phyloP scores from a whole-genome alignment of 2,888 invertebrate species.

The Agrotis clavis region DNA sequence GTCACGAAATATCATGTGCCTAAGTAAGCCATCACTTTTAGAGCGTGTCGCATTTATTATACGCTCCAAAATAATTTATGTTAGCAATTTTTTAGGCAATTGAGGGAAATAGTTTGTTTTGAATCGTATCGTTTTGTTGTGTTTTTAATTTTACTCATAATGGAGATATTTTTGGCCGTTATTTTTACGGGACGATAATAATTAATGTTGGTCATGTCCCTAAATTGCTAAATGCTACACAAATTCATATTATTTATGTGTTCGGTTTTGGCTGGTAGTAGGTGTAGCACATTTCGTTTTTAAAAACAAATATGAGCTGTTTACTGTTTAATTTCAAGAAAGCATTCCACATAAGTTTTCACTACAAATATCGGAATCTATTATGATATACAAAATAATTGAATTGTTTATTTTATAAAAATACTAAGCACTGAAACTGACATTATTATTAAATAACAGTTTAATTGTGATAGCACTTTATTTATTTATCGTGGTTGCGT shows the following conservation, averaged over 20 bases:
- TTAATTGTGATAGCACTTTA: neutral
- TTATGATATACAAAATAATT: neutral
- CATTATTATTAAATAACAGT: neutral
- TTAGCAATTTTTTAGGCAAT: constrained; percentile 47
- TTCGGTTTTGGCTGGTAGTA: neutral
- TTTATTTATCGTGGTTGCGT: too few species aligned
- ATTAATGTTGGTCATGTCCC: neutral
- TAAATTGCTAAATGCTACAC: neutral
- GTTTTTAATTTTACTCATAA: constrained; percentile 36
- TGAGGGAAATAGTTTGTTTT: constrained; percentile 48
- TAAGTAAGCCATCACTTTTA: constrained; percentile 55
- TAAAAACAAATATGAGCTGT: neutral
- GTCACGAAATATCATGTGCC: constrained; percentile 56
- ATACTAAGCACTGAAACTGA: neutral
- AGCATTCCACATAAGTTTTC: neutral
- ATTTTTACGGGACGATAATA: too few species aligned
- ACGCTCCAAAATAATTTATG: constrained; percentile 56
- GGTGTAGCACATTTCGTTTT: neutral
- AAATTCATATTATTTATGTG: neutral
- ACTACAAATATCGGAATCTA: neutral
- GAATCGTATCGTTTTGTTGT: constrained; percentile 3
- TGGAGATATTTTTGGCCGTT: neutral
- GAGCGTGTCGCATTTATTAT: constrained; percentile 61
- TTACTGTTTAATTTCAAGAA: neutral
- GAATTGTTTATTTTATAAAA: neutral